Evolutionary conservation across 2,113 vertebrate species (phyloP), one percentile per base, ranked within the genome.

Genomic region (Oceanites oceanicus): DNA sequence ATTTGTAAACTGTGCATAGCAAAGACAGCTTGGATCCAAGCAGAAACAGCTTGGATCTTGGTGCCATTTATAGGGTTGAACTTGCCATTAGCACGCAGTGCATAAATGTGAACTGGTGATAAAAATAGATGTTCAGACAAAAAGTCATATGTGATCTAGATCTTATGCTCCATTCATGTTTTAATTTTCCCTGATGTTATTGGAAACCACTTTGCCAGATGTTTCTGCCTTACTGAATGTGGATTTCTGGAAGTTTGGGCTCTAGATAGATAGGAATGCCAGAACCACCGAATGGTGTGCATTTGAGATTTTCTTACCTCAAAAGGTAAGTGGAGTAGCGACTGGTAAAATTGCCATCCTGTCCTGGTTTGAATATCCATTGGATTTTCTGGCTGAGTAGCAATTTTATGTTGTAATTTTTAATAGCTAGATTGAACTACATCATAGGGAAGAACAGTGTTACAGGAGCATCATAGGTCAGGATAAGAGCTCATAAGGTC

Each of bases 321-420:
- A 13, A 10, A 81, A 94, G 88, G 95, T 96, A 95, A 97, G 93
- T 94, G 68, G 78, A 61, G 23, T 52, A 93, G 34, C 36, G 30
- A 72, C 44, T 45, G 36, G 26, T 74, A 44, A 88, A 90, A 86
- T 65, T 15, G 32, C 26, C 27, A 30, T 42, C 44, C 26, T 76
- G 22, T 82, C 42, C 26, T 40, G 20, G 38, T 87, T 76, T 61
- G 68, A 75, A 47, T 74, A 74, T 19, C 53, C 26, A 2, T 68
- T 77, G 68, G 44, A 27, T 63, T 76, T 86, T 73, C 65, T 66
- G 55, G 10, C 36, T 73, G 58, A 75, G 40, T 25, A 79, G 44
- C 21, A 77, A 40, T 42, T 90, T 70, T 53, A 5, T 45, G 22
- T 72, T 80, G 53, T 61, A 42, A 52, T 78, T 92, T 92, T 92